Conservation (phyloP, 2,888 invertebrate genomes). For the Polyploca ridens region DNA sequence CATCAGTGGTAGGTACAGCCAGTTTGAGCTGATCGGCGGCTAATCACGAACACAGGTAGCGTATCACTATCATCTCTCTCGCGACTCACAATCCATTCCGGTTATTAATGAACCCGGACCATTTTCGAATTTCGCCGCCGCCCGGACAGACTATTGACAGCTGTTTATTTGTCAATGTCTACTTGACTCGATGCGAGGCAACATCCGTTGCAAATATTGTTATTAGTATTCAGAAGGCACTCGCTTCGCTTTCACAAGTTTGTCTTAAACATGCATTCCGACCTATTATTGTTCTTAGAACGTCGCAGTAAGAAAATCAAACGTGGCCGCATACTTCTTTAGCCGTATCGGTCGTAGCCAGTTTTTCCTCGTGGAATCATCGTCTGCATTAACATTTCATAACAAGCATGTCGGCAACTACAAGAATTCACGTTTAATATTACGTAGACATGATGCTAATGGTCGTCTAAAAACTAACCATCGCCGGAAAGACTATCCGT, state of each 20-base stretch:
- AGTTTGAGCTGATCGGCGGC: slow-evolving; percentile 34
- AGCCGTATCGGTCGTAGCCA: slow-evolving; percentile 38
- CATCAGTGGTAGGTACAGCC: slow-evolving; percentile 13
- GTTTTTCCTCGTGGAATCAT: slow-evolving; percentile 42
- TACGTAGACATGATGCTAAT: slow-evolving; percentile 58
- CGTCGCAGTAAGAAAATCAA: slow-evolving; percentile 56
- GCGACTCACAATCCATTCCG: slow-evolving; percentile 65
- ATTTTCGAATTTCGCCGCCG: slow-evolving; percentile 68
- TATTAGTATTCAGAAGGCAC: slow-evolving; percentile 55
- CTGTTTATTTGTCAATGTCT: slow-evolving; percentile 76
- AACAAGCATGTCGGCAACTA: slow-evolving; percentile 56
- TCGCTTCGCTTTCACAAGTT: slow-evolving; percentile 47
- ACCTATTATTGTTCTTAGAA: slow-evolving; percentile 49
- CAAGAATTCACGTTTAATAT: slow-evolving; percentile 54
- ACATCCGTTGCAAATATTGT: slow-evolving; percentile 64
- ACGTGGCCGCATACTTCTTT: slow-evolving; percentile 48
- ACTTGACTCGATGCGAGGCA: slow-evolving; percentile 46
- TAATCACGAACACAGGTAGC: slow-evolving; percentile 76
- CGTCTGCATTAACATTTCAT: slow-evolving; percentile 49
- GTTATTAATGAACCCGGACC: slow-evolving; percentile 71
- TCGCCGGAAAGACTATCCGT: slow-evolving; percentile 69
- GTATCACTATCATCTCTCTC: slow-evolving; percentile 63
- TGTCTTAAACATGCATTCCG: slow-evolving; percentile 33
- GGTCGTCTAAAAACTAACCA: slow-evolving; percentile 61
- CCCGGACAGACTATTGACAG: slow-evolving; percentile 69